Conservation (phyloP, 2,113 vertebrate species). For the Macroglossus sobrinus region DNA sequence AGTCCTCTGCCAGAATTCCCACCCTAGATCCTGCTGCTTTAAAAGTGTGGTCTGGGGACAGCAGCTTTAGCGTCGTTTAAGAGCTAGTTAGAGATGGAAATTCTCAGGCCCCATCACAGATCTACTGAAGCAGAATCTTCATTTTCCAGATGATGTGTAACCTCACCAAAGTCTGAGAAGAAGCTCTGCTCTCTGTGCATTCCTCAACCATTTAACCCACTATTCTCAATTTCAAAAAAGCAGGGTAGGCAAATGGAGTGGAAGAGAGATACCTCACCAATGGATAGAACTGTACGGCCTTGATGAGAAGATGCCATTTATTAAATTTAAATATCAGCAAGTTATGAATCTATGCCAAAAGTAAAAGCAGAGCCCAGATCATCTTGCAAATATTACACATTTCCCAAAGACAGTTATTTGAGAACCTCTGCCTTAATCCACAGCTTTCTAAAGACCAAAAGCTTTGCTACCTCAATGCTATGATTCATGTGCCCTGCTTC, state of each 20-base stretch:
- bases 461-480: neutral
- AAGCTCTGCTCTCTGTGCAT: neutral
- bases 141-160: neutral
- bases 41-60: neutral
- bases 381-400: neutral
- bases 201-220: neutral
- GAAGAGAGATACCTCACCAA: neutral
- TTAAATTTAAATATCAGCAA: neutral
- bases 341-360: neutral
- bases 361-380: neutral
- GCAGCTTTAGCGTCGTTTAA: neutral
- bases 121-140: neutral
- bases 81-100: neutral
- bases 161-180: neutral
- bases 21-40: neutral
- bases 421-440: neutral
- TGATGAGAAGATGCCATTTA: neutral
- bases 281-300: neutral
- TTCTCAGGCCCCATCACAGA: neutral
- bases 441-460: neutral
- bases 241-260: fast-evolving
- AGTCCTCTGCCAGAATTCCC: conserved; percentile 12
- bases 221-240: neutral
- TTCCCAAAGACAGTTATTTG: neutral
- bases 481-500: neutral